Conservation (phyloP, 2,888 invertebrate species). For the Drosophila aldrichi region DNA sequence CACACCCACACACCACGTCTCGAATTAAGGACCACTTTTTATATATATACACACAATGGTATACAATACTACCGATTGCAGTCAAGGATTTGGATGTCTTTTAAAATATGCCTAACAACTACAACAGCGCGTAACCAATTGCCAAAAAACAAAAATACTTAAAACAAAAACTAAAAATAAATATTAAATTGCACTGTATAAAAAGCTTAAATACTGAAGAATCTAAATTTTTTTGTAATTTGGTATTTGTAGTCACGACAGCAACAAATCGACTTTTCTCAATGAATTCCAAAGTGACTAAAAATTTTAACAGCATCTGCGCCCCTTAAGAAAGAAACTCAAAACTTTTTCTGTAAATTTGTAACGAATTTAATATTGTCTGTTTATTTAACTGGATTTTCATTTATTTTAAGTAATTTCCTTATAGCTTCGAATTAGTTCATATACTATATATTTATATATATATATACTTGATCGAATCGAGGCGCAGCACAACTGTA, state of each 20-base stretch:
- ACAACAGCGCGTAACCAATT: constrained; percentile 74
- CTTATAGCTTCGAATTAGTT: constrained; percentile 46
- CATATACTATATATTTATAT: neutral
- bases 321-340: neutral
- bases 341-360: constrained; percentile 49
- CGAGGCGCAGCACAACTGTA: constrained; percentile 39
- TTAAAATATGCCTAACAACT: constrained; percentile 44
- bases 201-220: constrained; percentile 50
- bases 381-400: constrained; percentile 28
- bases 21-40: constrained; percentile 80
- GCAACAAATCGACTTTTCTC: constrained; percentile 46
- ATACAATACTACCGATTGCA: constrained; percentile 43
- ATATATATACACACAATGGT: constrained; percentile 52
- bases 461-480: constrained; percentile 15
- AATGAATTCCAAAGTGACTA: constrained; percentile 46
- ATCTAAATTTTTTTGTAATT: constrained; percentile 42
- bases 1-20: constrained; percentile 62
- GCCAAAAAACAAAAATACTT: constrained; percentile 59
- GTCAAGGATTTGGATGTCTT: constrained; percentile 76
- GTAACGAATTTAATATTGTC: constrained; percentile 63
- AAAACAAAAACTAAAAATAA: constrained; percentile 24
- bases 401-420: constrained; percentile 61
- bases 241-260: constrained; percentile 32
- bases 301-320: neutral
- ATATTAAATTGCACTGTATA: constrained; percentile 48